A percentile compares a stretch with the other conserved stretches of the same genome.
phyloP scores from a whole-genome alignment of 2,888 invertebrate species.

The Dione vanillae region DNA sequence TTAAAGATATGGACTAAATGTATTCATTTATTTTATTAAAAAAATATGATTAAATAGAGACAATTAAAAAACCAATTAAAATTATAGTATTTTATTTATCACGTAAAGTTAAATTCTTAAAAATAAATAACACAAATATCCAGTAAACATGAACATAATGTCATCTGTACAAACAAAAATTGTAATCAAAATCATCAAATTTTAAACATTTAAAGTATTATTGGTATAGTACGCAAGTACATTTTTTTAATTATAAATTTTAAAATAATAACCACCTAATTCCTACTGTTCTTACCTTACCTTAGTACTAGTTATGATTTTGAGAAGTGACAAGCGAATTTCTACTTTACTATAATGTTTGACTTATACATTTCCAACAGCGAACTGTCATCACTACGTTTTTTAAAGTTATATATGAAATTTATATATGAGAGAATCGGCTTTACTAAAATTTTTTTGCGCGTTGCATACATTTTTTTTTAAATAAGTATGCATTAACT shows the following conservation, averaged over 20 bases:
- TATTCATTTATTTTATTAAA: no score
- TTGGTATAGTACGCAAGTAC: neutral
- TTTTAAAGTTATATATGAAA: neutral
- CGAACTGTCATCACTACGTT: no score
- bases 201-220: slow-evolving; percentile 5
- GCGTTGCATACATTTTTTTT: neutral
- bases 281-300: neutral
- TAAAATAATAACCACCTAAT: neutral
- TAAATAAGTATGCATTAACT: no score
- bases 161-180: slow-evolving; percentile 32
- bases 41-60: neutral
- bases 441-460: neutral
- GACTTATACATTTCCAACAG: neutral
- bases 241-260: neutral
- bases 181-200: neutral
- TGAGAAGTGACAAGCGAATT: neutral
- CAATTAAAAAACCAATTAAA: neutral
- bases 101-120: slow-evolving; percentile 65
- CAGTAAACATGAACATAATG: slow-evolving; percentile 53
- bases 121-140: slow-evolving; percentile 72
- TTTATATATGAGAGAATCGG: neutral
- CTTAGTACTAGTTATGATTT: neutral
- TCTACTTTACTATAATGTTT: neutral
- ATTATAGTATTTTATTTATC: slow-evolving; percentile 65
- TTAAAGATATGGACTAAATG: no score